A percentile compares a stretch with the other conserved stretches of the same genome.
Evolutionary conservation across 2,797 vertebrate genomes (phyloP).

Genomic region (Scarus forsteni): DNA sequence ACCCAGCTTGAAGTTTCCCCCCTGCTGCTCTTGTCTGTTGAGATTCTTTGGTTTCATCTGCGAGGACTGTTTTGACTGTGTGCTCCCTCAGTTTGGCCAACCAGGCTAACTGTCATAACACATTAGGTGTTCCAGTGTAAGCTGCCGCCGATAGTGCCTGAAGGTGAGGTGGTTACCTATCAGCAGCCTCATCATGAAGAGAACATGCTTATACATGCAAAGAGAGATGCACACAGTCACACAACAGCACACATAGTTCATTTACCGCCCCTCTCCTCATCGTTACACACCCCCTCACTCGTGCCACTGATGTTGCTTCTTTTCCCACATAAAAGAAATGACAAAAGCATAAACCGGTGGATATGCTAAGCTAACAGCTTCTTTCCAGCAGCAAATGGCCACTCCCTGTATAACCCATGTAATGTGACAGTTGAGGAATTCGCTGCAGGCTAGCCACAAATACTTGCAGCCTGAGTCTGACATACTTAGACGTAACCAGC

Average conservation of each 20-base stretch:
- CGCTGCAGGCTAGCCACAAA: slow-evolving; percentile 78
- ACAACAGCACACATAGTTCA: not conserved
- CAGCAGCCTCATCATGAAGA: slow-evolving; percentile 35
- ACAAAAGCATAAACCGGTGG: slow-evolving; percentile 26
- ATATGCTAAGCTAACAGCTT: slow-evolving; percentile 10
- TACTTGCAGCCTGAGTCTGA: slow-evolving; percentile 75
- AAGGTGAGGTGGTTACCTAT: slow-evolving; percentile 73
- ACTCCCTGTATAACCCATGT: slow-evolving; percentile 71
- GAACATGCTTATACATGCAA: slow-evolving; percentile 62
- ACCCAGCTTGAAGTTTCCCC: not conserved
- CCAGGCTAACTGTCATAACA: slow-evolving; percentile 76
- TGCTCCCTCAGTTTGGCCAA: slow-evolving; percentile 46
- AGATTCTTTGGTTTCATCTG: slow-evolving; percentile 48
- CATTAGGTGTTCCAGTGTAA: slow-evolving; percentile 70
- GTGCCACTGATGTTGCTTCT: slow-evolving; percentile 6
- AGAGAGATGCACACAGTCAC: slow-evolving; percentile 13
- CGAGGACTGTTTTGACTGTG: slow-evolving; percentile 39
- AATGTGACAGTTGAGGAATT: slow-evolving; percentile 80
- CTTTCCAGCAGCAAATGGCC: slow-evolving; percentile 42
- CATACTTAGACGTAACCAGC: slow-evolving; percentile 60
- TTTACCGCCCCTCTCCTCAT: not conserved
- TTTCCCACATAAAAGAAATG: slow-evolving; percentile 11
- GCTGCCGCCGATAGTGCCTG: slow-evolving; percentile 68
- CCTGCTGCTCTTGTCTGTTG: slow-evolving; percentile 23
- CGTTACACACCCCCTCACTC: not conserved